Evolutionary conservation across 2,888 invertebrate genomes (phyloP), one percentile per base, ranked within the genome.

Genomic region (Scaeva pyrastri): DNA sequence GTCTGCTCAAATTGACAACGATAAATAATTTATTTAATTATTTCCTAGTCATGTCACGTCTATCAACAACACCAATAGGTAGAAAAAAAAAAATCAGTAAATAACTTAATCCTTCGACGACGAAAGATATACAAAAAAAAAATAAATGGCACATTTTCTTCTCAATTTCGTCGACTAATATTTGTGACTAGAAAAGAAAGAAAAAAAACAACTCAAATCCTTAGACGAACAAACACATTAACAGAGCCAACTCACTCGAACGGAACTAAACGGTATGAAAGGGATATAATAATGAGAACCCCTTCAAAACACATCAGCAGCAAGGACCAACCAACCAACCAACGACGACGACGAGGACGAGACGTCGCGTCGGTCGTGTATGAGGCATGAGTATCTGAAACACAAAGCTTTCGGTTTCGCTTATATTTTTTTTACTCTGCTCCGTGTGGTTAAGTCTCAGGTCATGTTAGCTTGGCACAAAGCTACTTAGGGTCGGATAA

Each of bases 401-500:
- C 50, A 14, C 21, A 31, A 16, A 71, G 75, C 36, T 58, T 56
- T 31, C 8, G 31, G 31, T 31, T 31, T 31, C 31, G 31, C 8
- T 31, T 5, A 8, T 31, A 7, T 31, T 71, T 64, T 58, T 58
- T 41, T 21, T 16, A 5, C n/a, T 43, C 23, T 21, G 1, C 64
- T 48, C 71, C 21, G 23, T 55, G 62, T 52, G 60, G 73, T 64
- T 81, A 71, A 78, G 70, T 43, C 66, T 43, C 60, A 66, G 85
- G 75, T 72, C 79, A 64, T 80, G 76, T 73, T 39, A 72, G 76
- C 71, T 77, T 73, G 41, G 43, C 68, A 84, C 45, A 58, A 45
- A 64, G 73, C 73, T 81, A 73, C 85, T 85, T 85, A 72, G 56
- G 72, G 66, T 73, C 56, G 81, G 85, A 80, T 85, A 76, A 85